Evolutionary conservation across 2,113 vertebrate genomes (phyloP).

Genomic region (Ctenodactylus gundi): DNA sequence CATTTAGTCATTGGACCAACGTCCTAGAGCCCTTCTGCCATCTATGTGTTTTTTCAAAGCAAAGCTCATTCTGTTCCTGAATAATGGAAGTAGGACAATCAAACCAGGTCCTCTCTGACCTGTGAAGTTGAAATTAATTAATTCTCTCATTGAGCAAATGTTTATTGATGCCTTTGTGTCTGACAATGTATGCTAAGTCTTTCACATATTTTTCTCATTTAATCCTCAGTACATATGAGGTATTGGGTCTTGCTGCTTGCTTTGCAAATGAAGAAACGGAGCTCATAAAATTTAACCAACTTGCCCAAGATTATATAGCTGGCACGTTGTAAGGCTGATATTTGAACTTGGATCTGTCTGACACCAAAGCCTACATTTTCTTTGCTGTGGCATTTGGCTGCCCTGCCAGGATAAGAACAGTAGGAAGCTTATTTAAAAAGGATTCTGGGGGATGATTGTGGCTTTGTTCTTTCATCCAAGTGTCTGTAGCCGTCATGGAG

Average conservation of each 20-base stretch:
- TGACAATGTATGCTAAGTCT: constrained; percentile 16
- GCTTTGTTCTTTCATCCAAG: not conserved
- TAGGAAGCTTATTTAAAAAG: not conserved
- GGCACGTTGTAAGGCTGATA: not conserved
- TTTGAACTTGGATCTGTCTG: constrained; percentile 38
- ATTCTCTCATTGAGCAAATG: constrained; percentile 60
- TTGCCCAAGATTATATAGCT: not conserved
- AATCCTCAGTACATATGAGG: constrained; percentile 42
- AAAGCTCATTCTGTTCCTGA: constrained; percentile 35
- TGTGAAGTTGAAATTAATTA: constrained; percentile 67
- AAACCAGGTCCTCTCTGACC: constrained; percentile 55
- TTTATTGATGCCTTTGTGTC: constrained; percentile 61
- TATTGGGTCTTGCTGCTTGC: constrained; percentile 38
- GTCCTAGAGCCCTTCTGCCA: not conserved
- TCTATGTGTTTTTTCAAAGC: constrained; percentile 6
- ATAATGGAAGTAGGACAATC: constrained; percentile 24
- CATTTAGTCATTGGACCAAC: not conserved
- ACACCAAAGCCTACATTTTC: constrained; percentile 13
- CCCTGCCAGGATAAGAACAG: not conserved
- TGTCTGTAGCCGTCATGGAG: not conserved
- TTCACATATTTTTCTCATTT: constrained; percentile 50
- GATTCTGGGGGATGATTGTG: not conserved
- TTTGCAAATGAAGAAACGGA: constrained; percentile 60
- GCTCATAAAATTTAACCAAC: constrained; percentile 56
- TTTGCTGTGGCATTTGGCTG: constrained; percentile 6